Base-by-base conservation (phyloP, 2,113 vertebrate genomes). In the Lutjanus erythropterus region DNA sequence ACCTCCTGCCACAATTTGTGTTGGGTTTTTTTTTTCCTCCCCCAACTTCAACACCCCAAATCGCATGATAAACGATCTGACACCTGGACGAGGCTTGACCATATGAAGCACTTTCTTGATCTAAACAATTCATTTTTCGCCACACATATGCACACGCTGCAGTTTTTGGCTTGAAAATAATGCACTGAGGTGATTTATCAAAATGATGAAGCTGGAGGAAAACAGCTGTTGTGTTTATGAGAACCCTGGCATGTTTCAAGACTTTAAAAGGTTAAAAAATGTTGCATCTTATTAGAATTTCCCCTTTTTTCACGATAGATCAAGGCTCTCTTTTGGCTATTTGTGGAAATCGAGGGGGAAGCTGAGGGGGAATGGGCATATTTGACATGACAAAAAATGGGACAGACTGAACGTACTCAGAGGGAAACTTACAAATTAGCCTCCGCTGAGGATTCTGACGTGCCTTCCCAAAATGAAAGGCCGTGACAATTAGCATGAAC, bases 381-480 rank as follows among this genome's bases (percentile, higher is more conserved):
- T 74, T 78, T 89, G 84, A 89, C 80, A 70, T 71, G 56, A 84
- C 73, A 80, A 29, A 49, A 56, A 72, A 72, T 3, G 31, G 76
- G 80, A 83, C 75, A 49, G 81, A 70, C 79, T 76, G 73, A 90
- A 79, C 35, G 50, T 70, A 85, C 86, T 75, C 86, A 10, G 78
- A 90, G 88, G 88, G 64, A 89, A 90, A 90, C 87, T 77, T 88
- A 88, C 86, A 92, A 92, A 92, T 89, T 88, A 92, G 88, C 78
- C 88, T 88, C 89, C 65, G 21, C 64, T 64, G 89, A 91, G 89
- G 83, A 89, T 90, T 91, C 79, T 88, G 79, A 93, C 80, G 59
- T 39, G 82, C 52, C 58, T 80, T 74, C 60, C 75, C 66, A 61
- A 91, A 91, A 93, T 85, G 81, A 91, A 89, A 92, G 86, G 85